Conservation (phyloP, 2,113 vertebrate genomes). For the Strix uralensis region DNA sequence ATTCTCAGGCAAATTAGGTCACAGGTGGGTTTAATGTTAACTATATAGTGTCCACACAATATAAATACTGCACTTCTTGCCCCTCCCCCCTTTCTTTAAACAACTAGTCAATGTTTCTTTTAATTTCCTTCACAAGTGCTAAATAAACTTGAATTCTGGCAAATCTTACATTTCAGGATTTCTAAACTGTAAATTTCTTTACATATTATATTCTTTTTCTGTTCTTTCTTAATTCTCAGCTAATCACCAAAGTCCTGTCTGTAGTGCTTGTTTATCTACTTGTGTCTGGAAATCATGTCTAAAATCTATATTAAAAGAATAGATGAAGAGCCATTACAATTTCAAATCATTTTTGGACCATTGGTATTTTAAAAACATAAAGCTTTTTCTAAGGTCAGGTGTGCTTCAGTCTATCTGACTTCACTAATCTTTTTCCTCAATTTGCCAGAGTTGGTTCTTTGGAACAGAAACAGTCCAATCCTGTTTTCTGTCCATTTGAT, state of each 20-base stretch:
- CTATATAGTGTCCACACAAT: neutral
- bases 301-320: neutral
- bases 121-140: neutral
- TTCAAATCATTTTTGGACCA: neutral
- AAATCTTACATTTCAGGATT: neutral
- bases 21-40: neutral
- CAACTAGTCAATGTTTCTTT: neutral
- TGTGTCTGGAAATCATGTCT: neutral
- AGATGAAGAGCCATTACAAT: neutral
- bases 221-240: neutral
- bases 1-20: neutral
- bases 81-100: rapidly evolving
- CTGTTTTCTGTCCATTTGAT: neutral
- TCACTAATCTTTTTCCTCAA: neutral
- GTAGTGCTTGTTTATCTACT: neutral
- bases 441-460: neutral
- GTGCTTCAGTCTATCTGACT: neutral
- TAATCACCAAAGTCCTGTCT: neutral
- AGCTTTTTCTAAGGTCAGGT: neutral
- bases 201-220: neutral
- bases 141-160: neutral
- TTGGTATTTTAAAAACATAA: neutral
- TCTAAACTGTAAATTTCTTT: neutral
- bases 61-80: neutral
- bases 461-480: neutral